Conservation (phyloP, 2,797 vertebrate genomes). For the Lacerta agilis region DNA sequence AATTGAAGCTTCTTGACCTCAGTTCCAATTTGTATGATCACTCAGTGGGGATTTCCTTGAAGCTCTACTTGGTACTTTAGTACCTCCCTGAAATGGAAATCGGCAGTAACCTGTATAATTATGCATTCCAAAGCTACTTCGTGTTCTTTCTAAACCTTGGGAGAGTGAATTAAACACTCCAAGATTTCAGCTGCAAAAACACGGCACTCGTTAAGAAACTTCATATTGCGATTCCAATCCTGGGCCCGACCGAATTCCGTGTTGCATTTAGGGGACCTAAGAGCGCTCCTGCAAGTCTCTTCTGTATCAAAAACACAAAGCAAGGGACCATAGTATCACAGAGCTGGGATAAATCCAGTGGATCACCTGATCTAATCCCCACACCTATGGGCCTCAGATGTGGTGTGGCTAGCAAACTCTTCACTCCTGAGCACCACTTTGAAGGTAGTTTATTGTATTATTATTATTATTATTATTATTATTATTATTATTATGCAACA, state of each 20-base stretch:
- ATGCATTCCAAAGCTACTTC: constrained; percentile 44
- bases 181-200: constrained; percentile 50
- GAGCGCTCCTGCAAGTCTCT: background rate
- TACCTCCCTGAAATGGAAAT: constrained; percentile 47
- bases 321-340: background rate
- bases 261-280: background rate
- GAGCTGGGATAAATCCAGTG: background rate
- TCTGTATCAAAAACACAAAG: background rate
- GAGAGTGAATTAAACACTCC: constrained; percentile 55
- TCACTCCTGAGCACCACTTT: background rate
- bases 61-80: constrained; percentile 46
- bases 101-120: constrained; percentile 46
- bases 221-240: background rate
- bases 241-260: background rate
- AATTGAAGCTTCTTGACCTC: constrained; percentile 10
- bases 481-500: no score
- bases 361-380: no score
- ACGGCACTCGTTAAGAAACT: constrained; percentile 10
- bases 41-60: constrained; percentile 37
- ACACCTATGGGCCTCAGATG: background rate
- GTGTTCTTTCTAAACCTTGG: constrained; percentile 48
- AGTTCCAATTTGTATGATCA: constrained; percentile 41
- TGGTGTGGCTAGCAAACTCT: background rate
- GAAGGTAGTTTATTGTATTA: no score
- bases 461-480: no score